These are phyloP conservation scores for Anguilla anguilla DNA, from an alignment of 2,797 vertebrate species.

Conservation along the genomic window DNA sequence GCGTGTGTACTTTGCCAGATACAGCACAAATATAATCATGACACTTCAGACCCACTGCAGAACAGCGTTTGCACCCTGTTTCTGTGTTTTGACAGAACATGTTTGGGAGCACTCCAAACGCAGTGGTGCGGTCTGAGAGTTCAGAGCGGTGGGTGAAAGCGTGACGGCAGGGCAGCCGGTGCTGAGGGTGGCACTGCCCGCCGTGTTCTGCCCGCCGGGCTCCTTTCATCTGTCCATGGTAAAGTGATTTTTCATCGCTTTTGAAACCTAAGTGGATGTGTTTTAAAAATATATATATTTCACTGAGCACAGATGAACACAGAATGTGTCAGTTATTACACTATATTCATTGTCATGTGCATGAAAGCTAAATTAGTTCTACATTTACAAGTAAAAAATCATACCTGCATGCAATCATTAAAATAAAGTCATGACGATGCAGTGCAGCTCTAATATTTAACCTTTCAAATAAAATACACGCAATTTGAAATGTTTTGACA, in stretches of 20 bases:
- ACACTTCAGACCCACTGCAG: not conserved
- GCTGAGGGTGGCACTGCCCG: no score
- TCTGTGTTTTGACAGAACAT: not conserved
- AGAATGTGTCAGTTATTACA: not conserved
- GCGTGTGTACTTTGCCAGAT: not conserved
- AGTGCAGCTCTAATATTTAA: not conserved
- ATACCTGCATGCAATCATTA: not conserved
- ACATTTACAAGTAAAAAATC: not conserved
- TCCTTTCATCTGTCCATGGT: not conserved
- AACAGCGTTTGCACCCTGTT: not conserved
- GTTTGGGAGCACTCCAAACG: not conserved
- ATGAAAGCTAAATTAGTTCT: not conserved
- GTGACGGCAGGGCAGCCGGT: not conserved
- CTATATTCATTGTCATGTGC: not conserved
- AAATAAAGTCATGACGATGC: not conserved
- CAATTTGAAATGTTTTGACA: not conserved
- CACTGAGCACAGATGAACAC: not conserved
- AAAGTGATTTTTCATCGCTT: not conserved
- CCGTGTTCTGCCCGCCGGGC: no score
- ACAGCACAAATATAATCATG: not conserved
- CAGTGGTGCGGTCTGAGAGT: not conserved
- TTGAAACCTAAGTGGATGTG: not conserved
- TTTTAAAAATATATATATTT: not conserved
- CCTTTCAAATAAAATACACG: not conserved
- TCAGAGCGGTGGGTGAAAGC: not conserved